A percentile compares a stretch with the other conserved stretches of the same genome.
These are phyloP conservation scores for Metacarcinus magister DNA, from an alignment of 2,888 invertebrate genomes.

Conservation along the genomic window DNA sequence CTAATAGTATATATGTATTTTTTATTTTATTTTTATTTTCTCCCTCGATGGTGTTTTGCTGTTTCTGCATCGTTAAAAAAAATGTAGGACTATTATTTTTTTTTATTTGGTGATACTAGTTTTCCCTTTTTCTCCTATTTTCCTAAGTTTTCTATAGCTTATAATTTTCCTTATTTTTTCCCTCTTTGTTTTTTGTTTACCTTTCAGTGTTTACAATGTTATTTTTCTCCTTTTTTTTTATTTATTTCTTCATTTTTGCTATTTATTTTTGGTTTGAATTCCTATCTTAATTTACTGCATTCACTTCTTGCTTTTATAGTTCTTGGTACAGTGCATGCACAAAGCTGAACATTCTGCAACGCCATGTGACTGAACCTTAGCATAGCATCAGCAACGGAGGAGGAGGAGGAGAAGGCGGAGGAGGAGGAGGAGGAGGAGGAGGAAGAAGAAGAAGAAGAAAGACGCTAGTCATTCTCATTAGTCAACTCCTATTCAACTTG, in stretches of 20 bases:
- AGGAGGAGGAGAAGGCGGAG: too few relatives aligned
- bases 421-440: neutral
- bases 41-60: too few relatives aligned
- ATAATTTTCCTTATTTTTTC: too few relatives aligned
- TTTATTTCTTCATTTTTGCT: neutral
- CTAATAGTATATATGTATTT: neutral
- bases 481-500: conserved; percentile 16
- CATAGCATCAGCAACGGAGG: too few relatives aligned
- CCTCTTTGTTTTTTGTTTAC: too few relatives aligned
- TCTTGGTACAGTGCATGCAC: neutral
- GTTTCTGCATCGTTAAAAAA: too few relatives aligned
- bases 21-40: neutral
- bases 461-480: conserved; percentile 17
- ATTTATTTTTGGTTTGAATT: neutral
- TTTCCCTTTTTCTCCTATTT: neutral
- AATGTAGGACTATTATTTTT: too few relatives aligned
- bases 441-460: neutral
- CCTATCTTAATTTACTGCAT: neutral
- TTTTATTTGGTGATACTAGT: neutral
- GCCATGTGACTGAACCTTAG: neutral
- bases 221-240: too few relatives aligned
- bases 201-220: too few relatives aligned
- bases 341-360: neutral
- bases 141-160: too few relatives aligned
- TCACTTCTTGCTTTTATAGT: neutral